These are phyloP conservation scores for Microcebus murinus DNA, from an alignment of 2,113 vertebrate genomes.

Conservation along the genomic window DNA sequence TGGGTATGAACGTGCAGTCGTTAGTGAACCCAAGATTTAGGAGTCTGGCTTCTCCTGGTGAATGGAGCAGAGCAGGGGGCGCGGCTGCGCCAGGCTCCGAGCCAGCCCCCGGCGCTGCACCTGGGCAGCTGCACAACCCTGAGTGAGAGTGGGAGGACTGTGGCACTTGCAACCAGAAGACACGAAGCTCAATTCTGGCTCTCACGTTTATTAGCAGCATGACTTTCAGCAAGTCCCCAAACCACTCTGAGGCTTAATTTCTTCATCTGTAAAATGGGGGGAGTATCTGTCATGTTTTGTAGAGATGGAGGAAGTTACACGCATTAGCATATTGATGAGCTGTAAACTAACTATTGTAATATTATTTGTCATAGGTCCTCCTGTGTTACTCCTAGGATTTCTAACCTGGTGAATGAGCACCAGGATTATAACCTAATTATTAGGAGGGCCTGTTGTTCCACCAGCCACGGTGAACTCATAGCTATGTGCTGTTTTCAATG, in stretches of 20 bases:
- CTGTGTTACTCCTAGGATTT: not conserved
- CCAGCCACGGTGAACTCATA: not conserved
- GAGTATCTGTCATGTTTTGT: not conserved
- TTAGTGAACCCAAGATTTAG: conserved; percentile 64
- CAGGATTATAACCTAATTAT: not conserved
- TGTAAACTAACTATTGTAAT: not conserved
- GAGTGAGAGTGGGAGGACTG: too few species aligned
- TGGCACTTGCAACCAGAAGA: not conserved
- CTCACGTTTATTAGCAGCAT: not conserved
- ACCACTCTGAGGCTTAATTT: not conserved
- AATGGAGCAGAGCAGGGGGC: not conserved
- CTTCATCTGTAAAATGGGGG: conserved; percentile 3
- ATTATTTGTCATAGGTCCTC: not conserved
- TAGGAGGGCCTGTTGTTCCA: not conserved
- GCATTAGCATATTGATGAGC: not conserved
- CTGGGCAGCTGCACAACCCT: not conserved
- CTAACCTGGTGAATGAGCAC: not conserved
- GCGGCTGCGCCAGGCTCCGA: too few species aligned
- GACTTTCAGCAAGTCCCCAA: not conserved
- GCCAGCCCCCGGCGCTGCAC: too few species aligned
- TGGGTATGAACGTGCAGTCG: conserved; percentile 69
- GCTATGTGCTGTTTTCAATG: not conserved
- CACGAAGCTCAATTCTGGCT: not conserved
- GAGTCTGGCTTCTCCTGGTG: not conserved
- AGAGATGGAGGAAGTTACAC: not conserved